Conservation (phyloP, 2,888 invertebrate species). For the Kuschelorhynchus macadamiae region DNA sequence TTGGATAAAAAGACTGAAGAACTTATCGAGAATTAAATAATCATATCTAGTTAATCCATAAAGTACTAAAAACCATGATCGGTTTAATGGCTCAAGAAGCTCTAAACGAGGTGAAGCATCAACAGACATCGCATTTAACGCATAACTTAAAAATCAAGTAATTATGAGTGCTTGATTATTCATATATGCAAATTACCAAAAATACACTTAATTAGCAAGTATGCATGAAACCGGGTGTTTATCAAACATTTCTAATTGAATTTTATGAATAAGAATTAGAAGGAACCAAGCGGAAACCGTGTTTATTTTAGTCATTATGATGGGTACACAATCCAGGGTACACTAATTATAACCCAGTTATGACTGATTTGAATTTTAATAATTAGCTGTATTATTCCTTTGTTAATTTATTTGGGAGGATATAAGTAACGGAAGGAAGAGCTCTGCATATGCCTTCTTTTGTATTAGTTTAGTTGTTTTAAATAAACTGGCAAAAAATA, state of each 20-base stretch:
- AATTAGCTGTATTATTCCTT: constrained; percentile 19
- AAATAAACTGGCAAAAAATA: too few relatives aligned
- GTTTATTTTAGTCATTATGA: constrained; percentile 32
- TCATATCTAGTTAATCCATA: too few relatives aligned
- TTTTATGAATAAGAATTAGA: constrained; percentile 47
- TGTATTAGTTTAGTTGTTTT: too few relatives aligned
- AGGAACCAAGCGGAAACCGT: constrained; percentile 28
- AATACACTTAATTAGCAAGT: constrained; percentile 38
- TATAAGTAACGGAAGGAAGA: too few relatives aligned
- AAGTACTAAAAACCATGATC: too few relatives aligned
- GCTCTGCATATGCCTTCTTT: too few relatives aligned
- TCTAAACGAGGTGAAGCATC: too few relatives aligned
- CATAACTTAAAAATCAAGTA: constrained; percentile 10
- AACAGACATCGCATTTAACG: too few relatives aligned
- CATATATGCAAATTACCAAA: constrained; percentile 37
- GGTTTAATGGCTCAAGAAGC: too few relatives aligned
- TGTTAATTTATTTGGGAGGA: too few relatives aligned
- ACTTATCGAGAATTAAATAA: too few relatives aligned
- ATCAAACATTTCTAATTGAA: constrained; percentile 43
- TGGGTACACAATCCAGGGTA: constrained; percentile 11
- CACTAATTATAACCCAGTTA: constrained; percentile 30
- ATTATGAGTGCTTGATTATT: constrained; percentile 29
- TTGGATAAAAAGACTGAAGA: too few relatives aligned
- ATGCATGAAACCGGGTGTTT: constrained; percentile 43
- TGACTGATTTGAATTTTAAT: constrained; percentile 31